Evolutionary conservation across 2,113 vertebrate genomes (phyloP).

Genomic region (Stomatorhinus ivindoensis): DNA sequence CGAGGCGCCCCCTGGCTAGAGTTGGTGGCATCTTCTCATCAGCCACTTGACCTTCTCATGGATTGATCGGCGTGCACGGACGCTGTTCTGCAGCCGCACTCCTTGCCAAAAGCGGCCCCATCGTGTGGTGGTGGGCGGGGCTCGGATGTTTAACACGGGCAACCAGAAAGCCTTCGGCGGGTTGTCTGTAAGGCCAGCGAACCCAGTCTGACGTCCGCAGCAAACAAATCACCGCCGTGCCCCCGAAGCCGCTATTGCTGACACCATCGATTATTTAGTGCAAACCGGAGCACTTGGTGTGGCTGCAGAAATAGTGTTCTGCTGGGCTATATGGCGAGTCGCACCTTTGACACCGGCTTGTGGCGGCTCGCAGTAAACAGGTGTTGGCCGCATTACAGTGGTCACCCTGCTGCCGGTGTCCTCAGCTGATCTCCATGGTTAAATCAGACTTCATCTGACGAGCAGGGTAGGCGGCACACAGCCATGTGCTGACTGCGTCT

Average conservation of each 20-base stretch:
- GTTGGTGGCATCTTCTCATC: slow-evolving; percentile 22
- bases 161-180: slow-evolving; percentile 27
- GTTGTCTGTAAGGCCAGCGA: slow-evolving; percentile 45
- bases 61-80: slow-evolving; percentile 27
- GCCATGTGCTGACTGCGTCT: neutral
- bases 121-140: slow-evolving; percentile 23
- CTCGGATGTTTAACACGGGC: slow-evolving; percentile 26
- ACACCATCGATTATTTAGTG: slow-evolving; percentile 47
- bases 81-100: neutral
- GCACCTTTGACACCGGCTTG: slow-evolving; percentile 35
- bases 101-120: neutral
- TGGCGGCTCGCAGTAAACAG: slow-evolving; percentile 31
- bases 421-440: neutral
- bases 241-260: slow-evolving; percentile 33
- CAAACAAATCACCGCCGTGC: slow-evolving; percentile 44
- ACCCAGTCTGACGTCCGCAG: slow-evolving; percentile 43
- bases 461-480: too few relatives aligned
- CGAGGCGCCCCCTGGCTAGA: neutral
- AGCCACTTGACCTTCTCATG: slow-evolving; percentile 38
- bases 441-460: neutral
- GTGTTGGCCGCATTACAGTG: slow-evolving; percentile 11
- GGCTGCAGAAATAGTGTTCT: slow-evolving; percentile 40
- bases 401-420: slow-evolving; percentile 4
- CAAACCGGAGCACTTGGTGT: slow-evolving; percentile 36
- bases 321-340: slow-evolving; percentile 37